phyloP scores from a whole-genome alignment of 1,140 invertebrate genomes.

The Cherax destructor region DNA sequence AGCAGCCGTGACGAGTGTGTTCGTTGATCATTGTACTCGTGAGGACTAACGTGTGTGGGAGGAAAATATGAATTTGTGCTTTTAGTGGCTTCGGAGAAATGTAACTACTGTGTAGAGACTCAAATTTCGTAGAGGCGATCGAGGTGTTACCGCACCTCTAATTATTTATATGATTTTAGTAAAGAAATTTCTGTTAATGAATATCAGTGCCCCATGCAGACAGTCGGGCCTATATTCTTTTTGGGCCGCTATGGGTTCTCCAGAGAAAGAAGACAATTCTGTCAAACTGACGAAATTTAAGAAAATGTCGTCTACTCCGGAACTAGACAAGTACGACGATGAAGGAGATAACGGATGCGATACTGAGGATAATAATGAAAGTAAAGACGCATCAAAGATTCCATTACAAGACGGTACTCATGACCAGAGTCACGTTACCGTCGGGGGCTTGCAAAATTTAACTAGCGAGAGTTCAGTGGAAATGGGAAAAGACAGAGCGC shows the following conservation, averaged over 20 bases:
- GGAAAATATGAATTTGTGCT: no score
- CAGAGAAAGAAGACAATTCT: constrained; percentile 45
- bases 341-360: constrained; percentile 12
- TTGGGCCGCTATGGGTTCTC: constrained; percentile 48
- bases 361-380: background rate
- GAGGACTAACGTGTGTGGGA: background rate
- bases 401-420: no score
- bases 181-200: constrained; percentile 58
- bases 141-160: background rate
- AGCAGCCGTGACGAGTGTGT: constrained; percentile 34
- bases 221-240: constrained; percentile 58
- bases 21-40: background rate
- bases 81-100: background rate
- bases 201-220: constrained; percentile 66
- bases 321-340: constrained; percentile 52
- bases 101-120: background rate
- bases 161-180: constrained; percentile 50
- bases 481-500: no score
- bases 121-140: background rate
- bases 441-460: no score
- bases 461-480: no score
- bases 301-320: constrained; percentile 60
- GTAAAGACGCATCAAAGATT: no score
- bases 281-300: constrained; percentile 56
- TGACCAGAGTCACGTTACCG: no score